phyloP scores from a whole-genome alignment of 2,888 invertebrate species.

The Zaprionus bogoriensis region DNA sequence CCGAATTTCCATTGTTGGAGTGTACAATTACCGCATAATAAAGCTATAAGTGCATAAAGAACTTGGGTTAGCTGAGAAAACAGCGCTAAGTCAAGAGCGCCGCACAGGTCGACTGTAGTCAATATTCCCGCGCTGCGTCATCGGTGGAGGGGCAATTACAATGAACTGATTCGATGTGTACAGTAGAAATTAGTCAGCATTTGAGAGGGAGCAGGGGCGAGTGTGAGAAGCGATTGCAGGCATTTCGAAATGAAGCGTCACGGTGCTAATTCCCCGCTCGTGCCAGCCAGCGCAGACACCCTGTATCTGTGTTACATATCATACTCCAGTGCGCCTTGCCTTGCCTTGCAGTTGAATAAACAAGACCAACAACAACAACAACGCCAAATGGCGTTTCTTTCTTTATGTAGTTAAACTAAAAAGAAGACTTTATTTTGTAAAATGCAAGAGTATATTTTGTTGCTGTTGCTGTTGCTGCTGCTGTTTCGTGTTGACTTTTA shows the following conservation, averaged over 20 bases:
- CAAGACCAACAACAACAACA: slow-evolving; percentile 50
- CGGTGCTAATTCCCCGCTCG: slow-evolving; percentile 52
- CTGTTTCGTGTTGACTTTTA: slow-evolving; percentile 51
- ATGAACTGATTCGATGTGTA: slow-evolving; percentile 17
- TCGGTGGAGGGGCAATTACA: slow-evolving; percentile 7
- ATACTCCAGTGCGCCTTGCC: slow-evolving; percentile 4
- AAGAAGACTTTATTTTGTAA: slow-evolving; percentile 80
- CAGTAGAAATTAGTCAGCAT: slow-evolving; percentile 60
- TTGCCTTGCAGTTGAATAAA: slow-evolving; percentile 43
- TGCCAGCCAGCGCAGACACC: slow-evolving; percentile 52
- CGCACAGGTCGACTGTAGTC: neutral
- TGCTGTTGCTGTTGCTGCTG: slow-evolving; percentile 35
- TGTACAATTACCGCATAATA: slow-evolving; percentile 19
- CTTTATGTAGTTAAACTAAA: slow-evolving; percentile 78
- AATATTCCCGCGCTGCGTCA: slow-evolving; percentile 35
- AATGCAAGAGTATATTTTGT: slow-evolving; percentile 79
- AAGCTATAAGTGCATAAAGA: slow-evolving; percentile 1
- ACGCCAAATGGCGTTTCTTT: slow-evolving; percentile 36
- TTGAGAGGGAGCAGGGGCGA: slow-evolving; percentile 3
- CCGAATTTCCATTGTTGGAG: slow-evolving; percentile 4
- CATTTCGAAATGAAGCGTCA: slow-evolving; percentile 59
- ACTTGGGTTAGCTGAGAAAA: slow-evolving; percentile 11
- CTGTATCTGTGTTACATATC: slow-evolving; percentile 47
- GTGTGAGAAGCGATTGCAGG: slow-evolving; percentile 1
- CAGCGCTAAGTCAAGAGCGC: neutral